phyloP scores from a whole-genome alignment of 92 coral and sea anemone species.

The Chrysogorgia sp. region DNA sequence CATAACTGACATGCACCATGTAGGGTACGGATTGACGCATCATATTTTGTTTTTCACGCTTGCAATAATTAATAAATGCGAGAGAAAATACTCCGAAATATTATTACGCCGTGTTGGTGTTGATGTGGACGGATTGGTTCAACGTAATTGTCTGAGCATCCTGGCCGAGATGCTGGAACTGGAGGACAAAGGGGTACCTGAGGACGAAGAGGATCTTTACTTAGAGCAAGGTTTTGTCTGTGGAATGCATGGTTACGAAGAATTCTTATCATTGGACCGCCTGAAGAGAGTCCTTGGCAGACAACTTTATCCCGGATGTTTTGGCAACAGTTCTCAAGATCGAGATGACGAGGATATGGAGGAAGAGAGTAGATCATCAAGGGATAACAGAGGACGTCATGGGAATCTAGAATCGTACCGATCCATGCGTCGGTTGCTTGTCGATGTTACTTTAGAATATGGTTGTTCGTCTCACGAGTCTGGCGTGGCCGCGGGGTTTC shows the following conservation, averaged over 20 bases:
- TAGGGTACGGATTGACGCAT: slow-evolving; percentile 28
- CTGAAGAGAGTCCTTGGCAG: slow-evolving; percentile 4
- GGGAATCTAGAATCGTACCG: slow-evolving; percentile 2
- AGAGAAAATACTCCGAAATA: slow-evolving; percentile 24
- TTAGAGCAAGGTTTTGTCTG: slow-evolving; percentile 35
- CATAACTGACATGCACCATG: slow-evolving; percentile 2
- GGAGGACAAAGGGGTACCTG: background rate
- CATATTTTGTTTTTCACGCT: slow-evolving; percentile 29
- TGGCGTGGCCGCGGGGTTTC: slow-evolving; percentile 26
- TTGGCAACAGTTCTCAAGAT: slow-evolving; percentile 10
- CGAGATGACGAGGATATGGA: background rate
- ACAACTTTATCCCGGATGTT: slow-evolving; percentile 28
- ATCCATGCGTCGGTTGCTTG: slow-evolving; percentile 38
- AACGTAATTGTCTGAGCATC: slow-evolving; percentile 5
- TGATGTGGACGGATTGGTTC: slow-evolving; percentile 10
- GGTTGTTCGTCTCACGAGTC: slow-evolving; percentile 46
- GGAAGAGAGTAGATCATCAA: background rate
- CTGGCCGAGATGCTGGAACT: slow-evolving; percentile 10
- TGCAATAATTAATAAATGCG: slow-evolving; percentile 5
- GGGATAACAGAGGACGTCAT: background rate
- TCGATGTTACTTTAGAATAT: slow-evolving; percentile 1
- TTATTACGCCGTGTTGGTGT: background rate
- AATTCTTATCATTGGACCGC: slow-evolving; percentile 25
- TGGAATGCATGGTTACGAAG: slow-evolving; percentile 33
- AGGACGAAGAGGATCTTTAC: background rate